These are phyloP conservation scores for Lytechinus pictus DNA, from an alignment of 35 echinoderm and acorn worm species.

Conservation along the genomic window DNA sequence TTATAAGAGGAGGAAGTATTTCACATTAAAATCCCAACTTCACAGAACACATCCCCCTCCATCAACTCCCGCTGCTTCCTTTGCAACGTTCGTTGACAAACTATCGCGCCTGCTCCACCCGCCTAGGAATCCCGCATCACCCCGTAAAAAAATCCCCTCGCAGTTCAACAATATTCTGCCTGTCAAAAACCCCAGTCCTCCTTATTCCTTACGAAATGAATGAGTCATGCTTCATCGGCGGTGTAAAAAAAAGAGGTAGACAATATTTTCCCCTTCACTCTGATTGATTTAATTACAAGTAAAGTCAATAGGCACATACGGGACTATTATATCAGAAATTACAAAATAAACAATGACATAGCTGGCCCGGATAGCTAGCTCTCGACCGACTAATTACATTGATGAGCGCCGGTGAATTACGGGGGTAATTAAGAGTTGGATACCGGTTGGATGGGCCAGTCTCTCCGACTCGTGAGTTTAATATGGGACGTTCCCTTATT, in stretches of 20 bases:
- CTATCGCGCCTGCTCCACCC: not conserved
- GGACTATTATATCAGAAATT: slow-evolving; percentile 7
- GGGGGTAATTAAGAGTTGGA: not conserved
- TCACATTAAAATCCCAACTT: too few species aligned
- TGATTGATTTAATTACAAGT: slow-evolving; percentile 43
- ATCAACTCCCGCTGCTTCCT: not conserved
- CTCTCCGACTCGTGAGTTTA: not conserved
- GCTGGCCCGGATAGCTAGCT: not conserved
- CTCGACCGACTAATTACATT: slow-evolving; percentile 22
- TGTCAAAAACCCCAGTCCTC: not conserved
- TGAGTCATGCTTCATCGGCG: slow-evolving; percentile 1
- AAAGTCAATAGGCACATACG: slow-evolving; percentile 31
- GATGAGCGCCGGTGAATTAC: not conserved
- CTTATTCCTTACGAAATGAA: not conserved
- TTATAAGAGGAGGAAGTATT: too few species aligned
- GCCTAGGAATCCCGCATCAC: not conserved
- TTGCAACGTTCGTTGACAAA: not conserved
- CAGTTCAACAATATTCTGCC: not conserved
- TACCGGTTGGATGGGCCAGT: not conserved
- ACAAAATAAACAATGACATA: not conserved
- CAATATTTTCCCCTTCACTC: not conserved
- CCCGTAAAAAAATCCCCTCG: not conserved
- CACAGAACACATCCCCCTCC: not conserved
- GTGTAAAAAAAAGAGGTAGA: not conserved
- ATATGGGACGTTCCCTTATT: not conserved